Percentiles rank a stretch among this genome's conserved stretches.
Conservation (phyloP, 2,888 invertebrate genomes). For the Suillia variegata region DNA sequence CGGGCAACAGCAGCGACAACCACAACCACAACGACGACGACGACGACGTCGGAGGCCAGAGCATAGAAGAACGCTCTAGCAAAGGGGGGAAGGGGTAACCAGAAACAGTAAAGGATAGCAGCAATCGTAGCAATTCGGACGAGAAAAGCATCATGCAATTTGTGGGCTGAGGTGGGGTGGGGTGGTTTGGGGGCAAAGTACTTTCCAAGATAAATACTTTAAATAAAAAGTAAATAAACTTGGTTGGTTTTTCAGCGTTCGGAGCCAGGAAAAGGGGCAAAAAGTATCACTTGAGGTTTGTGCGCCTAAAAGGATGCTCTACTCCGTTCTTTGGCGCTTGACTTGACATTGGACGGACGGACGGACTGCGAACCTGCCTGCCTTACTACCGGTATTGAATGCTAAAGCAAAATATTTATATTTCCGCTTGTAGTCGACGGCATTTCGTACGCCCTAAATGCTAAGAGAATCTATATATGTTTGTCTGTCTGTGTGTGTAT, state of each 20-base stretch:
- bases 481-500: background rate
- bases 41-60: no score
- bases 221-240: conserved; percentile 41
- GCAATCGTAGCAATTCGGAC: no score
- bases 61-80: no score
- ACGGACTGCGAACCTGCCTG: background rate
- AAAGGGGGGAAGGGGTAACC: background rate
- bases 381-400: conserved; percentile 1
- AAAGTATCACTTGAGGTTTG: conserved; percentile 5
- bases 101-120: background rate
- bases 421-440: background rate
- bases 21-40: background rate
- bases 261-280: no score
- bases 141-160: no score
- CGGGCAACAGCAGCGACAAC: conserved; percentile 11
- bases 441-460: background rate
- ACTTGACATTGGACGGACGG: background rate
- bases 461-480: no score
- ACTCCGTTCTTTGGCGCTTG: background rate
- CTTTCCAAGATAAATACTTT: conserved; percentile 33
- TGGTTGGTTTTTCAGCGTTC: conserved; percentile 7
- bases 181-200: conserved; percentile 6
- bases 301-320: background rate
- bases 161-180: background rate
- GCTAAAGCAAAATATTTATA: conserved; percentile 4